A percentile compares a stretch with the other conserved stretches of the same genome.
Conservation (phyloP, 2,797 vertebrate species). For the Hapalemur alaotrensis region DNA sequence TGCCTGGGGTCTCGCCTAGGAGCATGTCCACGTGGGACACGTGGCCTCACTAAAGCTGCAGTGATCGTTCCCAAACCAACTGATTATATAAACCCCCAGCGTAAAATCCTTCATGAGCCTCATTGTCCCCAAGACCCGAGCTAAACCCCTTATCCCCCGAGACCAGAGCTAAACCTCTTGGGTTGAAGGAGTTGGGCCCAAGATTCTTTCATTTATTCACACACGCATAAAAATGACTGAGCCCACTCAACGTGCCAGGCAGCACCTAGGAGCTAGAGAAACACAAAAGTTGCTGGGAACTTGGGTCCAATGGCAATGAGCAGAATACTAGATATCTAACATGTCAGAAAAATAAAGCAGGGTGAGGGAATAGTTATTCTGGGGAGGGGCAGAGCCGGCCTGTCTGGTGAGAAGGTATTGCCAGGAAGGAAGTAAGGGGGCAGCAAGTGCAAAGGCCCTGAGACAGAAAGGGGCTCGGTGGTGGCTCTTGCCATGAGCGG, state of each 20-base stretch:
- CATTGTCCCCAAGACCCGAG: not conserved
- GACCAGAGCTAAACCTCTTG: not conserved
- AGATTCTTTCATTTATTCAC: not conserved
- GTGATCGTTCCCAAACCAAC: accelerated
- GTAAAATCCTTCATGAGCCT: not conserved
- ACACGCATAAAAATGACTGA: not conserved
- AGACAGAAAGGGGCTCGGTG: not conserved
- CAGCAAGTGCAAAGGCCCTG: slow-evolving; percentile 15
- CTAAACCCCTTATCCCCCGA: too few species aligned
- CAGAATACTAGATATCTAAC: not conserved
- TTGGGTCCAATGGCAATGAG: not conserved
- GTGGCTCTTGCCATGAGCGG: not conserved
- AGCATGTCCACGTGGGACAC: accelerated
- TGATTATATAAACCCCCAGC: not conserved
- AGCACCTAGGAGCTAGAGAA: not conserved
- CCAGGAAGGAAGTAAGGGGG: too few species aligned
- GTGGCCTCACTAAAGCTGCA: not conserved
- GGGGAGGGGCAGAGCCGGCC: not conserved
- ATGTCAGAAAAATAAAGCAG: not conserved
- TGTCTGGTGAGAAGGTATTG: not conserved
- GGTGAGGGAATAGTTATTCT: not conserved
- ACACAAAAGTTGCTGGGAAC: not conserved
- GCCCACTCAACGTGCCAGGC: not conserved
- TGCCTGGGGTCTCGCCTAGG: too few species aligned
- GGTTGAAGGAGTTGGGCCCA: not conserved